Base-by-base conservation (phyloP, 1,140 invertebrate species). In the Ruditapes philippinarum region DNA sequence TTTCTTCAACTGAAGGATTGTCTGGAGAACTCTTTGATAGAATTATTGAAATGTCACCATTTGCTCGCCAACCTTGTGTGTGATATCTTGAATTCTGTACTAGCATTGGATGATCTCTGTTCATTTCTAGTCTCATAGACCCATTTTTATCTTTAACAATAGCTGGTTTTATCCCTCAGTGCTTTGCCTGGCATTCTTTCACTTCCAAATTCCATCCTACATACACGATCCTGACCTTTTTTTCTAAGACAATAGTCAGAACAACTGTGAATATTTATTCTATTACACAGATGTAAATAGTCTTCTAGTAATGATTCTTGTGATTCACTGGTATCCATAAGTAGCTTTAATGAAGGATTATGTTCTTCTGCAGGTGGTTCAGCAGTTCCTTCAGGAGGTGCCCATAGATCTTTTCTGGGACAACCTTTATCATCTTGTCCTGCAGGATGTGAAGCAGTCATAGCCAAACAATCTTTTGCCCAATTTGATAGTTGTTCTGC, bases 21-120 rank as follows among this genome's bases (percentile, higher is more conserved):
- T 89, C 91, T 19, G 89, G 89, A 42, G 80, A n/a, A 86, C 87
- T 83, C 87, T 89, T 90, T 62, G 89, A 91, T 65, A 91, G 51
- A 36, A 90, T 92, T 1, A 92, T 17, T 40, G 76, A 84, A 57
- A 92, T 81, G 62, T 92, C 89, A 33, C 89, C 81, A 86, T n/a
- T n/a, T n/a, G n/a, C n/a, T n/a, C n/a, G n/a, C n/a, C n/a, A n/a
- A n/a, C n/a, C n/a, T 85, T 89, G 85, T 11, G 89, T 90, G 38
- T 91, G 84, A 60, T 73, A 84, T 38, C 40, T 31, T 28, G 78
- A 87, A 78, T 87, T 88, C 68, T 91, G 79, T 12, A 76, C 68
- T 33, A 91, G 38, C 14, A 68, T 36, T 70, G 87, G 88, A 68
- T 89, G 82, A 60, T 89, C 90, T 42, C 90, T 70, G 28, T 33